Evolutionary conservation across 2,113 vertebrate genomes (phyloP).

Genomic region (Anser brachyrhynchus): DNA sequence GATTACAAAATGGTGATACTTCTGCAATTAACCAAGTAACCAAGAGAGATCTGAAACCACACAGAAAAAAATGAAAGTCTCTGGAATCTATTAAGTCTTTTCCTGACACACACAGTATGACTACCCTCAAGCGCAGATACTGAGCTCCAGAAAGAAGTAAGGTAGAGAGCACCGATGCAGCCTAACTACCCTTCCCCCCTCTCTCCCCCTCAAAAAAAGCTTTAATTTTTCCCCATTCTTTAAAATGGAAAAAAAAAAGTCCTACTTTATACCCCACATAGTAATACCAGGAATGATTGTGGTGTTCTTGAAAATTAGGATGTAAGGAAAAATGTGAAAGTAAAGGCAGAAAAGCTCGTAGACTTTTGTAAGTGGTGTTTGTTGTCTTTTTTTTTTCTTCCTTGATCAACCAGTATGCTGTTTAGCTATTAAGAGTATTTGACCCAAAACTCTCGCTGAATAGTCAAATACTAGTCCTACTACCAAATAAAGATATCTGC

Average conservation of each 20-base stretch:
- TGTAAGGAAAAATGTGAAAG: background rate
- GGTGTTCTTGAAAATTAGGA: background rate
- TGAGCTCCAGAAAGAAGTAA: background rate
- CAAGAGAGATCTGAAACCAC: background rate
- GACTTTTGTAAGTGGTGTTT: background rate
- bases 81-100: background rate
- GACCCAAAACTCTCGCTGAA: background rate
- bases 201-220: background rate
- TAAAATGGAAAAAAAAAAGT: background rate
- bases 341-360: background rate
- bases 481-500: background rate
- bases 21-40: background rate
- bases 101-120: background rate
- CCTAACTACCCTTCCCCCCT: background rate
- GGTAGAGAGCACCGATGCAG: background rate
- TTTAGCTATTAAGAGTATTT: background rate
- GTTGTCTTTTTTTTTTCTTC: background rate
- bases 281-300: background rate
- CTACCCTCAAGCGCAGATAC: background rate
- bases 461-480: background rate
- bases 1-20: background rate
- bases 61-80: background rate
- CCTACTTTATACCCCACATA: fast-evolving
- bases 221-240: background rate
- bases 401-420: fast-evolving